A percentile compares a stretch with the other conserved stretches of the same genome.
phyloP scores from a whole-genome alignment of 2,888 invertebrate species.

The Agrotis ipsilon region DNA sequence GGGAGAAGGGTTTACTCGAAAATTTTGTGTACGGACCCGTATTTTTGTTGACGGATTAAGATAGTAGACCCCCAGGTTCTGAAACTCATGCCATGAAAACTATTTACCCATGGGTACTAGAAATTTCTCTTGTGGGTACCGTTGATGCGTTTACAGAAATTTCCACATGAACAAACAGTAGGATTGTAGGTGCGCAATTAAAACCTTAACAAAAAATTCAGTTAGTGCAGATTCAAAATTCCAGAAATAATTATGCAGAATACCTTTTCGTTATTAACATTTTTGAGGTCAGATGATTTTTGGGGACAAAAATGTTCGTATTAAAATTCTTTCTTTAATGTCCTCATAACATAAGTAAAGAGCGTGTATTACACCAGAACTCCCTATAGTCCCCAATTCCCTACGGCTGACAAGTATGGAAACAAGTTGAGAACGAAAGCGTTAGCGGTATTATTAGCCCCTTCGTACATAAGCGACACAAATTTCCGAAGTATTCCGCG shows the following conservation, averaged over 20 bases:
- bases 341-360: conserved; percentile 75
- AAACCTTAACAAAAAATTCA: conserved; percentile 12
- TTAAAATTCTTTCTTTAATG: conserved; percentile 75
- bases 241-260: conserved; percentile 35
- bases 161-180: too few relatives aligned
- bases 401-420: conserved; percentile 56
- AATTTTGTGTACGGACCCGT: too few relatives aligned
- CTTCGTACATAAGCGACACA: too few relatives aligned
- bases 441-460: neutral
- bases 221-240: conserved; percentile 18
- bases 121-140: too few relatives aligned
- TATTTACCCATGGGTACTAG: too few relatives aligned
- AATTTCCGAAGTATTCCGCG: too few relatives aligned
- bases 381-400: conserved; percentile 78
- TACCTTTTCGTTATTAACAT: conserved; percentile 45
- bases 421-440: conserved; percentile 61
- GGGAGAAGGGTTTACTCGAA: too few relatives aligned
- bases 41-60: too few relatives aligned
- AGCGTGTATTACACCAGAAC: conserved; percentile 79
- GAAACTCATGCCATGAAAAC: too few relatives aligned
- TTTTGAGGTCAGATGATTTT: conserved; percentile 56
- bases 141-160: too few relatives aligned
- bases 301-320: conserved; percentile 68
- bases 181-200: neutral
- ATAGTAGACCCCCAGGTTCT: too few relatives aligned